Conservation (phyloP, 2,888 invertebrate genomes). For the Caprella mutica region DNA sequence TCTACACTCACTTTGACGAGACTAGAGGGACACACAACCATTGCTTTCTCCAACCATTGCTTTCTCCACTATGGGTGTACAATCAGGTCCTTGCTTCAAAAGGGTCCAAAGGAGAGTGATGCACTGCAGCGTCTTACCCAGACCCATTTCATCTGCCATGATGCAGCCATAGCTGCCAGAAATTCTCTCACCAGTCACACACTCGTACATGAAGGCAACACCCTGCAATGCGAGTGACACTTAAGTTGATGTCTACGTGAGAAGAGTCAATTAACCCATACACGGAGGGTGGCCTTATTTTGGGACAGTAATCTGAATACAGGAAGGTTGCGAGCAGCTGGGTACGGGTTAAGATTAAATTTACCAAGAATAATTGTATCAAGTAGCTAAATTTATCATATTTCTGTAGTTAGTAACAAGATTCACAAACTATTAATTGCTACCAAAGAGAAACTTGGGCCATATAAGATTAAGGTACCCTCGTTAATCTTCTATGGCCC, state of each 20-base stretch:
- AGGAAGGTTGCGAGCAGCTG: no score
- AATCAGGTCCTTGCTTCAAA: constrained; percentile 81
- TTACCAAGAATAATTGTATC: no score
- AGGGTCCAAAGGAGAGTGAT: constrained; percentile 92
- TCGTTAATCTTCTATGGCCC: neutral
- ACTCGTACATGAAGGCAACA: constrained; percentile 98
- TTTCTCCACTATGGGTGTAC: constrained; percentile 78
- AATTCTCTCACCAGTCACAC: constrained; percentile 84
- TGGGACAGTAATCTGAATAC: no score
- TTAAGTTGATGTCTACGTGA: no score
- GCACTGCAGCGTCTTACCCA: constrained; percentile 96
- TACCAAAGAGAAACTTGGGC: no score
- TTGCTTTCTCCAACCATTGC: constrained; percentile 87
- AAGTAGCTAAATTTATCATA: no score
- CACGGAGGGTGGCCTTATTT: no score
- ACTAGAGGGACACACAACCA: constrained; percentile 94
- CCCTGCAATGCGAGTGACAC: constrained; percentile 51
- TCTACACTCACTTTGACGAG: constrained; percentile 62
- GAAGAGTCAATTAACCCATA: no score
- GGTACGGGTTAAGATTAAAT: no score
- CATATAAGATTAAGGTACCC: no score
- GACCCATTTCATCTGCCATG: constrained; percentile 99
- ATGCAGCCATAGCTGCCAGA: constrained; percentile 84
- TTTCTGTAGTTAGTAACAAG: no score
- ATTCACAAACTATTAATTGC: no score